phyloP scores from a whole-genome alignment of 2,888 invertebrate species.

The Drosophila borealis region DNA sequence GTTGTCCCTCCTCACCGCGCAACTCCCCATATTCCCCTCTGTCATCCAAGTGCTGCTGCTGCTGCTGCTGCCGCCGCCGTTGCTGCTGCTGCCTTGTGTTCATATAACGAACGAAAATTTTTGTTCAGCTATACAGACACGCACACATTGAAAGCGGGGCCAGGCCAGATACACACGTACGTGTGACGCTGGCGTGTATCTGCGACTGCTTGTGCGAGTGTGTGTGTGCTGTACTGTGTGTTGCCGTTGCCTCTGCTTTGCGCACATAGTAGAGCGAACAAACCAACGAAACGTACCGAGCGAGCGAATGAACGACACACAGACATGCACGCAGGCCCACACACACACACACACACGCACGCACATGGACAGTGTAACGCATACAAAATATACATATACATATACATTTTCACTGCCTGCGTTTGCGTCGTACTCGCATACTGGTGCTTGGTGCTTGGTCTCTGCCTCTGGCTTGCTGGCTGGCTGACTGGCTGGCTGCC shows the following conservation, averaged over 20 bases:
- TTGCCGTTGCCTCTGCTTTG: slow-evolving; percentile 59
- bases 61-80: slow-evolving; percentile 31
- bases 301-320: slow-evolving; percentile 58
- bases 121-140: slow-evolving; percentile 66
- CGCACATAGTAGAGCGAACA: slow-evolving; percentile 62
- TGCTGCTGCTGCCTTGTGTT: slow-evolving; percentile 62
- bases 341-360: slow-evolving; percentile 23
- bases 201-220: slow-evolving; percentile 20
- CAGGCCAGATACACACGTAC: slow-evolving; percentile 62
- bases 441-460: slow-evolving; percentile 47
- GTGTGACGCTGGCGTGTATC: neutral
- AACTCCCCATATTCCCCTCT: slow-evolving; percentile 24
- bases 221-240: slow-evolving; percentile 33
- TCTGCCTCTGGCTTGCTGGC: slow-evolving; percentile 49
- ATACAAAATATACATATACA: slow-evolving; percentile 52
- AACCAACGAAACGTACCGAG: slow-evolving; percentile 61
- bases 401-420: slow-evolving; percentile 61
- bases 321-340: neutral
- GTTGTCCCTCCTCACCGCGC: slow-evolving; percentile 28
- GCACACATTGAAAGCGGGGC: slow-evolving; percentile 45
- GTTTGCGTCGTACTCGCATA: slow-evolving; percentile 75
- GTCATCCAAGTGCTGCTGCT: slow-evolving; percentile 33
- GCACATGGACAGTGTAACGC: slow-evolving; percentile 29
- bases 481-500: slow-evolving; percentile 58
- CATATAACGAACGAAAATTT: slow-evolving; percentile 72